Evolutionary conservation across 2,113 vertebrate genomes (phyloP).

Genomic region (Zeus faber): DNA sequence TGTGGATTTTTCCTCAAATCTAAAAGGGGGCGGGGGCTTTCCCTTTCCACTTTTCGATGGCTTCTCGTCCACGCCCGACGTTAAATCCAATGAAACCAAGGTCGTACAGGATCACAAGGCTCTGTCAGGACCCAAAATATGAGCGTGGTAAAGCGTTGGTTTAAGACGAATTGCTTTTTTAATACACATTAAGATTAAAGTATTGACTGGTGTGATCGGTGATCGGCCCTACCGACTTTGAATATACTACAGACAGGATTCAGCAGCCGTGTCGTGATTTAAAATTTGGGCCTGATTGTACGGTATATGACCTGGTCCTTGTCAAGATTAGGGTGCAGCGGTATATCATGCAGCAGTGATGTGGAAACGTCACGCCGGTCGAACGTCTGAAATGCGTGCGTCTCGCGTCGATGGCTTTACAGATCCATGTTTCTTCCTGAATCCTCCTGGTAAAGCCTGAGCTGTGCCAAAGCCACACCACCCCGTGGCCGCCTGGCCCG

Average conservation of each 20-base stretch:
- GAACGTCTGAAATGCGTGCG: slow-evolving; percentile 23
- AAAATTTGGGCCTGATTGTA: slow-evolving; percentile 46
- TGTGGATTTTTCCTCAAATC: no score
- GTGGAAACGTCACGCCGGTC: slow-evolving; percentile 37
- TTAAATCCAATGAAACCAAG: no score
- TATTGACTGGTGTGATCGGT: slow-evolving; percentile 7
- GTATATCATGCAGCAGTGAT: no score
- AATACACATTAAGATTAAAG: no score
- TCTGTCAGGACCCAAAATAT: slow-evolving; percentile 27
- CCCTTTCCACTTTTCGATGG: slow-evolving; percentile 14
- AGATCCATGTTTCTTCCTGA: slow-evolving; percentile 49
- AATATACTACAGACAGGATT: slow-evolving; percentile 23
- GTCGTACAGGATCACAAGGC: no score
- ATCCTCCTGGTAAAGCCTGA: slow-evolving; percentile 39
- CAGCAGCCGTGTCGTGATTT: slow-evolving; percentile 24
- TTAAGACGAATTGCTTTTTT: no score
- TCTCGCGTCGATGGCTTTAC: slow-evolving; percentile 43
- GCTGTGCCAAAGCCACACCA: slow-evolving; percentile 6
- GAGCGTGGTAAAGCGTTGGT: slow-evolving; percentile 16
- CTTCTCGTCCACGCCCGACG: no score
- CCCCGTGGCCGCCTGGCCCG: slow-evolving; percentile 29
- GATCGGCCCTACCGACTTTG: slow-evolving; percentile 23
- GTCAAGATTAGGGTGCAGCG: slow-evolving; percentile 34
- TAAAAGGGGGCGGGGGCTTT: no score
- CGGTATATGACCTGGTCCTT: slow-evolving; percentile 29